phyloP scores from a whole-genome alignment of 2,113 vertebrate genomes.

The Hymenochirus boettgeri region DNA sequence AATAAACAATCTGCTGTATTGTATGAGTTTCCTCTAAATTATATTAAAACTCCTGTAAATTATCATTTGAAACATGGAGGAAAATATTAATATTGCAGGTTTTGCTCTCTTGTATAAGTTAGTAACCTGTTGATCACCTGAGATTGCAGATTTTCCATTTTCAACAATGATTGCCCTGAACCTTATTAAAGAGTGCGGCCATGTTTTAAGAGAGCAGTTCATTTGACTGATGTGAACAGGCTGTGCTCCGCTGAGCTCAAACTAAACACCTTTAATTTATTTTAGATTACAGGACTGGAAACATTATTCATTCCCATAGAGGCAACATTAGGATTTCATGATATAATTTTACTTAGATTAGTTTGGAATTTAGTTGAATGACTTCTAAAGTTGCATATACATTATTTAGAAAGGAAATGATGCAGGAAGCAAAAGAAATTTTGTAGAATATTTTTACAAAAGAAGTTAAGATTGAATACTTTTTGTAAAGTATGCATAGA shows the following conservation, averaged over 20 bases:
- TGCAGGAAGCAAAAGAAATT: no score
- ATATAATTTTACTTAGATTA: conserved; percentile 31
- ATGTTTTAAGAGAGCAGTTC: conserved; percentile 49
- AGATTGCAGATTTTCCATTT: conserved; percentile 36
- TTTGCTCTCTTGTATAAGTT: conserved; percentile 40
- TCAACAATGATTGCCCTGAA: conserved; percentile 10
- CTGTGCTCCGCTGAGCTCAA: no score
- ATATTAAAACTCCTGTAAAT: no score
- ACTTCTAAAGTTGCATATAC: no score
- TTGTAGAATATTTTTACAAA: conserved; percentile 71
- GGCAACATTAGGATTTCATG: conserved; percentile 28
- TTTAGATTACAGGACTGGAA: conserved; percentile 45
- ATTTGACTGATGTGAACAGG: no score
- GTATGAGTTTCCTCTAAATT: no score
- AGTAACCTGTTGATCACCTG: conserved; percentile 45
- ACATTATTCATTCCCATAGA: conserved; percentile 37
- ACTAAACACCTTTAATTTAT: conserved; percentile 54
- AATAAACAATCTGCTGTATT: no score
- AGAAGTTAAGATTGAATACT: no score
- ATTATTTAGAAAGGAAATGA: no score
- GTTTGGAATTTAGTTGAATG: conserved; percentile 15
- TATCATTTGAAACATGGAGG: conserved; percentile 32
- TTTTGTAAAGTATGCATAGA: no score
- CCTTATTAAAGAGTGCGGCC: conserved; percentile 51
- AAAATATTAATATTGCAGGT: conserved; percentile 34